Evolutionary conservation across 1,140 invertebrate species (phyloP), one percentile per base, ranked within the genome.

Genomic region (Zelostemma sp.): DNA sequence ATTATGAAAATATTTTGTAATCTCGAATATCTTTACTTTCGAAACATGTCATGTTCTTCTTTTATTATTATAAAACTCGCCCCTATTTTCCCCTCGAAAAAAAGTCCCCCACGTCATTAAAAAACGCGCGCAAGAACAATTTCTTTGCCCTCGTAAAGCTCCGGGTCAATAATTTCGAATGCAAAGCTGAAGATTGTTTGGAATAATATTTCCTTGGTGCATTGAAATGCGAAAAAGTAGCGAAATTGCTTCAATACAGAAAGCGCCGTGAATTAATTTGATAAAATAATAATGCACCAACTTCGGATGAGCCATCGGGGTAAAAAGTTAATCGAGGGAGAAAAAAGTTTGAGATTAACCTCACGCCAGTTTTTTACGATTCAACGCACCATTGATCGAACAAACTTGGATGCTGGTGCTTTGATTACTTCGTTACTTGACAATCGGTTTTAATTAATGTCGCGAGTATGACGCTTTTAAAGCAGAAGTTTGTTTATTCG

Each of bases 331-430:
- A 49, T 49, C 19, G 47, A 28, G 19, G 25, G 12, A 33, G 47
- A 49, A 49, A 49, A 49, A 49, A 49, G 21, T 49, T 49, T 49
- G 47, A 49, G 47, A 49, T 49, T 49, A 49, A 49, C 47, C 47
- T 49, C 47, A 49, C 18, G 25, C 25, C 47, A 49, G 21, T 49
- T 49, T 49, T 49, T 49, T 25, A 49, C 25, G 47, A 49, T 49
- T 49, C 47, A 33, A 49, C 21, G 47, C 47, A 49, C 25, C 47
- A 49, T 49, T 49, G 47, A 31, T 49, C 47, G 47, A 31, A 49
- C 47, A 31, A 49, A 49, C 47, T 49, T 49, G 25, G 47, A 31
- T 49, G 47, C 21, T 33, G n/a, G 31, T 31, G 15, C 47, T 14
- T 19, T 25, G 47, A 49, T 49, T 49, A 49, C 47, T 33, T 33